Base-by-base conservation (phyloP, 2,797 vertebrate genomes). In the Vultur gryphus region DNA sequence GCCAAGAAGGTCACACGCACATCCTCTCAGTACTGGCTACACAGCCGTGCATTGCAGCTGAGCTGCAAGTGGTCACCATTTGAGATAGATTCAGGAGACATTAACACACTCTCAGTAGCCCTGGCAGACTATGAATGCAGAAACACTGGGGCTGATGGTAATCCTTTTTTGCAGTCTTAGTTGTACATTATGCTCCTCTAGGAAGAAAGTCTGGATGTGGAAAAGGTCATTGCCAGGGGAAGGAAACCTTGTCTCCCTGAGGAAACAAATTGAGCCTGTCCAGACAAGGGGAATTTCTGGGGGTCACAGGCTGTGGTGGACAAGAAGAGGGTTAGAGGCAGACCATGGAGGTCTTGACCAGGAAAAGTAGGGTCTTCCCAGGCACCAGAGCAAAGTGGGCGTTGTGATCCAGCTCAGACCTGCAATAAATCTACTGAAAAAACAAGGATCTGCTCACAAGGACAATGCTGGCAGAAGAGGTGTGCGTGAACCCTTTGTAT, bases 161-260 rank as follows among this genome's bases (percentile, higher is more conserved):
- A 52, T 43, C 9, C 8, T 51, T 54, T 62, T 44, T n/a, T 51
- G 4, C 24, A 85, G 43, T 29, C 19, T 57, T 55, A 65, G 31
- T 61, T 54, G 19, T 28, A 55, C 5, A 37, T 41, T 72, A 44
- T 48, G 14, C 11, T 58, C 11, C 16, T 69, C 24, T 54, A 43
- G 16, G 35, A 75, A 55, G 29, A 80, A 55, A 10, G 16, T 29
- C 23, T n/a, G 52, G 11, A 26, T 64, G 26, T 26, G 64, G 35
- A 33, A 79, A 84, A 52, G 15, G 15, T 41, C n/a, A 31, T n/a
- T 37, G 14, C 5, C 26, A 35, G 29, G 21, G 23, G 4, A 72
- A 57, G n/a, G 9, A 71, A 11, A 33, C 4, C 5, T 18, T 1
- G 1, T 1, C 10, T 61, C 31, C 14, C 31, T 24, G 10, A 55